Evolutionary conservation across 1,140 invertebrate species (phyloP).

Genomic region (Spodoptera frugiperda): DNA sequence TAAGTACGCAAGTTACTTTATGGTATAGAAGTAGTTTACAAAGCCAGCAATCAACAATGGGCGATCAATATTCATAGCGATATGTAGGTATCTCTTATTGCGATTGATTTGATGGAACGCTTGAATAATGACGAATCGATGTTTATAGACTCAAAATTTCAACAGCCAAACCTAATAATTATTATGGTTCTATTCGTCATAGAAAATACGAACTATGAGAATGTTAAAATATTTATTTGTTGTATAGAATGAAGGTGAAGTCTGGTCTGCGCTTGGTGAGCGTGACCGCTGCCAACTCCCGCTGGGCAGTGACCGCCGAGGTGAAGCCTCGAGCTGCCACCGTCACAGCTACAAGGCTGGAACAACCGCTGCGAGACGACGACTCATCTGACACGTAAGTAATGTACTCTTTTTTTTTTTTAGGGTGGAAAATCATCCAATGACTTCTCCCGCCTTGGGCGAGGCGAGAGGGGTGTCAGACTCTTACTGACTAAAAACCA

Average conservation of each 20-base stretch:
- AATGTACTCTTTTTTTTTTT: background rate
- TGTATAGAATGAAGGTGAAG: conserved; percentile 92
- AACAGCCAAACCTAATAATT: background rate
- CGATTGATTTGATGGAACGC: background rate
- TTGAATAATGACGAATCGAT: background rate
- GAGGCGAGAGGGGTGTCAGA: too few species aligned
- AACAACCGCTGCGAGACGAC: conserved; percentile 80
- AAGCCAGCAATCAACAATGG: conserved; percentile 6
- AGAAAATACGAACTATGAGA: too few species aligned
- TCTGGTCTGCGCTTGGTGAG: conserved; percentile 93
- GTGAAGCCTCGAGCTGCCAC: conserved; percentile 94
- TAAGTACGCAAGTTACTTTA: background rate
- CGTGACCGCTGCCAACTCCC: conserved; percentile 91
- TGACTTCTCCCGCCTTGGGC: too few species aligned
- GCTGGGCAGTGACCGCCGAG: conserved; percentile 95
- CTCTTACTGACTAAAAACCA: too few species aligned
- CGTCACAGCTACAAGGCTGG: conserved; percentile 93
- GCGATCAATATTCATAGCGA: conserved; percentile 6
- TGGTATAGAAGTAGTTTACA: background rate
- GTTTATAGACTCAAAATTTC: too few species aligned
- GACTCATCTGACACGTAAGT: conserved; percentile 73
- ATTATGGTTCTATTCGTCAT: too few species aligned
- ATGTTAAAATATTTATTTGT: background rate
- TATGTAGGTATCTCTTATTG: background rate
- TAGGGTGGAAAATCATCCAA: too few species aligned